Base-by-base conservation (phyloP, 2,113 vertebrate species). In the Oncorhynchus clarkii region DNA sequence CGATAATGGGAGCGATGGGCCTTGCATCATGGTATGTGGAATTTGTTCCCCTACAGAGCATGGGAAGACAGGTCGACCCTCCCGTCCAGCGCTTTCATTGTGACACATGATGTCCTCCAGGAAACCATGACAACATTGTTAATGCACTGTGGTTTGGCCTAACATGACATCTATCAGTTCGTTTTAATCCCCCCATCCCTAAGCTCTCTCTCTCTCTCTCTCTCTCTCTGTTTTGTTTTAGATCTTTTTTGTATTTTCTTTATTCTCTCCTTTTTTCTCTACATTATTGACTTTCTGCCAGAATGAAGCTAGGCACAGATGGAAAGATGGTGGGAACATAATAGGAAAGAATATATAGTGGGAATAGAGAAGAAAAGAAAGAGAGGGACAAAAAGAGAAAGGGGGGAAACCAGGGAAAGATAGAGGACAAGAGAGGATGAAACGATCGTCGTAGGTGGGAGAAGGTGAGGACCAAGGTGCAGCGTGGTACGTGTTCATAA, bases 101-200 rank as follows among this genome's bases (percentile, higher is more conserved):
- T 45, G 39, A 45, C 39, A 45, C 39, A 76, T 20, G 14, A 60
- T 22, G 39, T 54, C 80, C 8, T 84, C 86, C 83, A 88, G 80
- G 81, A 89, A 88, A 90, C 80, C 82, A 81, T 29, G 71, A 82
- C 73, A 67, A 75, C 65, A 73, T 70, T 9, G 18, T 75, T 83
- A 91, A 91, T 79, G 79, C 88, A 88, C 75, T 81, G 85, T 0
- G 9, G 79, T 87, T 75, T 85, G 88, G 90, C 64, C 22, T 16
- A 85, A 88, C 86, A 83, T 75, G 67, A 49, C 78, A 84, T 85
- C 73, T 83, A 82, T 87, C 76, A 70, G 13, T 18, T 54, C 76
- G 73, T 62, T 70, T 29, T 89, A 90, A 92, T 91, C 87, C 79
- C 71, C 39, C 59, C 75, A 67, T 69, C 27, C 75, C 79, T 79